These are phyloP conservation scores for Zosterops lateralis DNA, from an alignment of 2,113 vertebrate species.

Conservation along the genomic window DNA sequence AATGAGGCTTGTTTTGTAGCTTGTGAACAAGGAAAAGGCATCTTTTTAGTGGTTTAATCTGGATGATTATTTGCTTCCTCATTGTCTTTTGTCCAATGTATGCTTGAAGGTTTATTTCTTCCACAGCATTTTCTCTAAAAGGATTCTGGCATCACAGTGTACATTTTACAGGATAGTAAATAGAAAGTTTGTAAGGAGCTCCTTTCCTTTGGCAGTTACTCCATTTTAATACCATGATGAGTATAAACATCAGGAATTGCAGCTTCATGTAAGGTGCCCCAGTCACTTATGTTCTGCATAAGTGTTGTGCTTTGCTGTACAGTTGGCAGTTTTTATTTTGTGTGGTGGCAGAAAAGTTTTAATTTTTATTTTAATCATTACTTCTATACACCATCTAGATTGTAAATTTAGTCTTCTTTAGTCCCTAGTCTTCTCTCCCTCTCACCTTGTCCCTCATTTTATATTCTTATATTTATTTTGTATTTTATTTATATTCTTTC, in stretches of 20 bases:
- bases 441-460: too few relatives aligned
- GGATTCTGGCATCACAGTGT: conserved; percentile 17
- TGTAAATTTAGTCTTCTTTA: too few relatives aligned
- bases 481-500: not conserved
- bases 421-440: too few relatives aligned
- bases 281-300: not conserved
- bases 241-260: not conserved
- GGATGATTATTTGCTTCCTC: conserved; percentile 14
- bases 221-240: not conserved
- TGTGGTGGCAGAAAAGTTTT: not conserved
- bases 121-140: conserved; percentile 40
- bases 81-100: not conserved
- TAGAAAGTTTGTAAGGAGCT: conserved; percentile 30
- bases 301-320: accelerated
- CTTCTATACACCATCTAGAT: not conserved
- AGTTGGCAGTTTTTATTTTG: not conserved
- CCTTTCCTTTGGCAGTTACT: not conserved
- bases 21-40: not conserved
- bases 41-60: conserved; percentile 38
- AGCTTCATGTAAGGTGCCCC: not conserved
- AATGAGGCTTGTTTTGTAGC: conserved; percentile 45
- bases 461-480: too few relatives aligned
- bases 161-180: conserved; percentile 56
- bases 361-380: not conserved
- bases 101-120: conserved; percentile 44